A percentile compares a stretch with the other conserved stretches of the same genome.
Evolutionary conservation across 2,113 vertebrate genomes (phyloP).

Genomic region (Abramis brama): DNA sequence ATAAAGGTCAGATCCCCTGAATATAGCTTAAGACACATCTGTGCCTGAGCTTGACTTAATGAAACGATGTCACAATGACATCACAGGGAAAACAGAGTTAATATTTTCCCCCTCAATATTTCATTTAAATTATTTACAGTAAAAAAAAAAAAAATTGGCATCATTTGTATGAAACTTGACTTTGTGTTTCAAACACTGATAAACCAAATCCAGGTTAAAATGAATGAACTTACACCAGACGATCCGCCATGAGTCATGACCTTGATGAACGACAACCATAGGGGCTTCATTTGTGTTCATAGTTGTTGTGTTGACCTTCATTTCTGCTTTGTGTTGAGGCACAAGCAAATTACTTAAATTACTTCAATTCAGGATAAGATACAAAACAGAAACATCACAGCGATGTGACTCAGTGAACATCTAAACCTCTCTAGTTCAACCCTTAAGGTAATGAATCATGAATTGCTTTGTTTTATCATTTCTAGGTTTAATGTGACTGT

Average conservation of each 20-base stretch:
- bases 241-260: background rate
- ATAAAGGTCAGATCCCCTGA: constrained; percentile 3
- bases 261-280: background rate
- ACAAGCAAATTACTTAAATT: background rate
- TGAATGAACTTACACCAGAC: background rate
- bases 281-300: constrained; percentile 3
- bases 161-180: background rate
- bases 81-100: background rate
- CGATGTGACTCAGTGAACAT: constrained; percentile 11
- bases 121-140: background rate
- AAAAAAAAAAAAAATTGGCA: background rate
- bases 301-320: background rate
- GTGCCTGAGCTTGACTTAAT: background rate
- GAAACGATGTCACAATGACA: background rate
- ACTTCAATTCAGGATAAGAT: background rate
- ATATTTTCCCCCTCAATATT: background rate
- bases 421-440: background rate
- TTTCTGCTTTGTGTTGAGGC: background rate
- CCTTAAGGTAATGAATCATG: background rate
- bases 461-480: background rate
- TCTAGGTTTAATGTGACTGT: background rate
- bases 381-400: constrained; percentile 18
- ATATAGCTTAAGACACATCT: background rate
- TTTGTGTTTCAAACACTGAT: background rate
- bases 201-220: background rate